Evolutionary conservation across 1,140 invertebrate species (phyloP), one percentile per base, ranked within the genome.

Genomic region (Diprion similis): DNA sequence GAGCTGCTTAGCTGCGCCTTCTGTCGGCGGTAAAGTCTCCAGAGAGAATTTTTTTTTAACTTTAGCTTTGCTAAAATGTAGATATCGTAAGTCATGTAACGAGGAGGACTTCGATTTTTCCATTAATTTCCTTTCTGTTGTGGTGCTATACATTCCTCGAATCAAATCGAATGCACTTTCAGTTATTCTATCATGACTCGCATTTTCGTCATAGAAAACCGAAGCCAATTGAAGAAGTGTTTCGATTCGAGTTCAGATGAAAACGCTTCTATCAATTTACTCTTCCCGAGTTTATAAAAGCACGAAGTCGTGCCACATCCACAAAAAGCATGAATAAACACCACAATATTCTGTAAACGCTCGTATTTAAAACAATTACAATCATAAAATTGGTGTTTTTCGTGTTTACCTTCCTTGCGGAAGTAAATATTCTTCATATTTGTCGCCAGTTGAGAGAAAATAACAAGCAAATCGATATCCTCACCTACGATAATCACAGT

Each of bases 1-100:
- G 67, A 77, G 78, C 51, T 79, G 71, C 45, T 77, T 71, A 17
- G 73, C 75, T 46, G 77, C 75, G 66, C 48, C 75, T 71, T 66
- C 69, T n/a, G 78, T 79, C 67, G 77, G 75, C 68, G 72, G 76
- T 19, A 79, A 71, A 46, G 8, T 67, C 71, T 68, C 68, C 3
- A 77, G 51, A 7, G 66, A 66, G 51, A 73, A 73, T 72, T 77
- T 71, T 18, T n/a, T 46, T 59, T 72, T 77, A 66, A 18, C 65
- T 67, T 19, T 68, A 65, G 47, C 47, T 68, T 71, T 73, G 15
- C 66, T 66, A 74, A 74, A 75, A 64, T 71, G 59, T 19, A 46
- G n/a, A 71, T 71, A 71, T 8, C 69, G 37, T 15, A 71, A 51
- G 15, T 71, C 69, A 48, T 48, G 13, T 9, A 71, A 48, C 8